Evolutionary conservation across 2,888 invertebrate genomes (phyloP), one percentile per base, ranked within the genome.

Genomic region (Invenusta paracnida): DNA sequence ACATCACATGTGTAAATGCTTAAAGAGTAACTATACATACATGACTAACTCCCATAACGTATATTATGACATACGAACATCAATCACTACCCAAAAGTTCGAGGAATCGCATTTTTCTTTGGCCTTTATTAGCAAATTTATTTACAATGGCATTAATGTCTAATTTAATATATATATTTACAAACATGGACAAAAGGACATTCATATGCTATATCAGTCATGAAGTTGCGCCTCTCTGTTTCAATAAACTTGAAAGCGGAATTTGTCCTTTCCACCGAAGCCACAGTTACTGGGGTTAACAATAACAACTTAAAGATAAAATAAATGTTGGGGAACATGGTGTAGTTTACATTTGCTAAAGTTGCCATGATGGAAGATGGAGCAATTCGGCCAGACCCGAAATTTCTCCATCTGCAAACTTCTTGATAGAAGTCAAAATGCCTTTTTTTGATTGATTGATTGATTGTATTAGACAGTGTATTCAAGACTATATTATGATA

Each of bases 361-460:
- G 73, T 73, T 73, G 73, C 73, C 73, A 73, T 73, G 73, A 73
- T 73, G 73, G 73, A 73, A 73, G 73, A 73, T 73, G 73, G 73
- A 73, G 11, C 73, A 73, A 73, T 25, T 73, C 73, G 73, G 73
- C 25, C 73, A 73, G 73, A 73, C 73, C 73, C 5, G 73, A 73
- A 73, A 73, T 5, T 73, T 73, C 73, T 73, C 73, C 73, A 73
- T 73, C 25, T 13, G 11, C 11, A 73, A 73, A 73, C 23, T 73
- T 73, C 73, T 73, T 73, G 73, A 73, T 23, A n/a, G 73, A 73
- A n/a, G n/a, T n/a, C n/a, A n/a, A n/a, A n/a, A n/a, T n/a, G n/a
- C n/a, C n/a, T n/a, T n/a, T 5, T 23, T 25, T 73, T 23, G 2
- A n/a, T 73, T 73, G 73, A 25, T 23, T 73, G 73, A 73, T 73